Conservation (phyloP, 1,140 invertebrate genomes). For the Sweltsa coloradensis region DNA sequence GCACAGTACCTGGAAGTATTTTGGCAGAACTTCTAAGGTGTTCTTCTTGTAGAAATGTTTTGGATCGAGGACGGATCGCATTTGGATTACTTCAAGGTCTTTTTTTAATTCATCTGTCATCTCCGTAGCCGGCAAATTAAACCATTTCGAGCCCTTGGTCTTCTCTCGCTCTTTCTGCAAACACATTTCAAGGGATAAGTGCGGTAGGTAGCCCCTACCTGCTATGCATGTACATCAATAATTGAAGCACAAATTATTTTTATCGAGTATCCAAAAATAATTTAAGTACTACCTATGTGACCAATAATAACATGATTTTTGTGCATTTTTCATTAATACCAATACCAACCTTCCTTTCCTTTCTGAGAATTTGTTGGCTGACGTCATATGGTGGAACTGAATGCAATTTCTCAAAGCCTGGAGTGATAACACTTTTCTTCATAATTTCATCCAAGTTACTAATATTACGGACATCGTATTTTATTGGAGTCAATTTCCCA, state of each 20-base stretch:
- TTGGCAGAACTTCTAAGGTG: slow-evolving; percentile 72
- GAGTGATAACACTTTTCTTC: slow-evolving; percentile 47
- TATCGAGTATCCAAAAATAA: too few species aligned
- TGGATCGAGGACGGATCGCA: slow-evolving; percentile 84
- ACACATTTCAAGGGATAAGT: too few species aligned
- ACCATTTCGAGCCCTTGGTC: slow-evolving; percentile 80
- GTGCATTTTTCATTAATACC: too few species aligned
- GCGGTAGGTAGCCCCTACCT: too few species aligned
- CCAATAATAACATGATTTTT: too few species aligned
- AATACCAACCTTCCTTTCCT: slow-evolving; percentile 44
- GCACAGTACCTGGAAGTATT: slow-evolving; percentile 89
- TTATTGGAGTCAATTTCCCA: too few species aligned
- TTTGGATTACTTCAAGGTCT: slow-evolving; percentile 78
- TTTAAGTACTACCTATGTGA: too few species aligned
- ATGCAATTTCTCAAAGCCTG: slow-evolving; percentile 52
- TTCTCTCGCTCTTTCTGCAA: slow-evolving; percentile 35
- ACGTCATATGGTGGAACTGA: slow-evolving; percentile 44
- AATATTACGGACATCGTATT: too few species aligned
- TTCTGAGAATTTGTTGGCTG: slow-evolving; percentile 41
- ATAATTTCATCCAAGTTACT: slow-evolving; percentile 13
- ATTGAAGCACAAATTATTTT: too few species aligned
- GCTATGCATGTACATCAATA: too few species aligned
- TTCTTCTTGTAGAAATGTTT: slow-evolving; percentile 92
- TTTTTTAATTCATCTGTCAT: slow-evolving; percentile 75
- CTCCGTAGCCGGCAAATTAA: slow-evolving; percentile 72